Percentiles rank a stretch among this genome's conserved stretches.
Evolutionary conservation across 2,113 vertebrate genomes (phyloP).

Genomic region (Atlantisia rogersi): DNA sequence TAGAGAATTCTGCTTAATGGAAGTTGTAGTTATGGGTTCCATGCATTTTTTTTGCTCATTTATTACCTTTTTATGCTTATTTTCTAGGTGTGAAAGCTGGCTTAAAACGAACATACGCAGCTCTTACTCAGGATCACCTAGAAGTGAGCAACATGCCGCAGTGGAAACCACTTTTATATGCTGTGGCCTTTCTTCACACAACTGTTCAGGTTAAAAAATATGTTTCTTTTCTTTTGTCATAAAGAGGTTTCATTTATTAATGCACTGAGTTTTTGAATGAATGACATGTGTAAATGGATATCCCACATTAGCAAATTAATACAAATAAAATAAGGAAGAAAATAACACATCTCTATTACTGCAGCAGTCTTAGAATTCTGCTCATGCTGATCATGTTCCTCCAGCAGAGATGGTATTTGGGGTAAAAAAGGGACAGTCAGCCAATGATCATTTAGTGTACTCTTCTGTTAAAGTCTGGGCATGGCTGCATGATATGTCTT

Average conservation of each 20-base stretch:
- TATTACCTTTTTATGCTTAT: neutral
- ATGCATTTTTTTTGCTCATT: neutral
- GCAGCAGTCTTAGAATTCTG: neutral
- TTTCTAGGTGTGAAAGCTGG: conserved; percentile 84
- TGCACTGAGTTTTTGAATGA: neutral
- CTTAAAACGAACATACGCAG: conserved; percentile 82
- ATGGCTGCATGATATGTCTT: neutral
- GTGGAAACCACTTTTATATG: conserved; percentile 85
- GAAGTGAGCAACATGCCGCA: conserved; percentile 81
- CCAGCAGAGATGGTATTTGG: neutral
- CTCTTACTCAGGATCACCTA: conserved; percentile 82
- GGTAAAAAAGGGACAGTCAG: neutral
- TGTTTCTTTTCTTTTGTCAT: neutral
- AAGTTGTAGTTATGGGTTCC: neutral
- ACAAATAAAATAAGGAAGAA: neutral
- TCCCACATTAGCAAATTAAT: neutral
- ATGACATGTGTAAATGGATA: neutral
- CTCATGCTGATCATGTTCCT: neutral
- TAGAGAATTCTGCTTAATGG: neutral
- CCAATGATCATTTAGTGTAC: neutral
- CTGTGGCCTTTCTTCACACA: conserved; percentile 85
- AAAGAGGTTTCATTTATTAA: neutral
- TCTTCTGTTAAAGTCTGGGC: neutral
- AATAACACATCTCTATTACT: neutral
- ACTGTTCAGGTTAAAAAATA: conserved; percentile 80